phyloP scores from a whole-genome alignment of 64 coral and sea anemone species.

The Actinia tenebrosa region DNA sequence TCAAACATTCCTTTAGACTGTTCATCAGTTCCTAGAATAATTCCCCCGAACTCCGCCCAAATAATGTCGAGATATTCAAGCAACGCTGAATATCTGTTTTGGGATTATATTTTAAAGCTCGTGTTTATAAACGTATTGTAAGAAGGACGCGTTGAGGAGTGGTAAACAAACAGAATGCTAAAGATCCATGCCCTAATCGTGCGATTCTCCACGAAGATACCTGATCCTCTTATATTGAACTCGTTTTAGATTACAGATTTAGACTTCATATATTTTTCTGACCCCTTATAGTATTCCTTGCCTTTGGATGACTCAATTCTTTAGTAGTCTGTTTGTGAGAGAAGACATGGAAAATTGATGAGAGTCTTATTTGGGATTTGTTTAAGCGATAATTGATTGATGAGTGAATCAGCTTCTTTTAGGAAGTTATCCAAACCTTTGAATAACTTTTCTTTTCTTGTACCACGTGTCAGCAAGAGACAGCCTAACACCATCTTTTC shows the following conservation, averaged over 20 bases:
- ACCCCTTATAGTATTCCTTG: neutral
- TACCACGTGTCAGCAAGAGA: neutral
- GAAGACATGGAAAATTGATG: neutral
- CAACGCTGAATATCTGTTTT: neutral
- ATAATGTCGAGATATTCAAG: neutral
- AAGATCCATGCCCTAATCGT: neutral
- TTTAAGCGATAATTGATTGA: neutral
- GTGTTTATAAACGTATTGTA: neutral
- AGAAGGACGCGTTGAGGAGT: neutral
- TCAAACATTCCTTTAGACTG: neutral
- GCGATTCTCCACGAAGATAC: neutral
- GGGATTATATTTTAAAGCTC: neutral
- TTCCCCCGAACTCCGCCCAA: neutral
- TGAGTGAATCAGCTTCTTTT: neutral
- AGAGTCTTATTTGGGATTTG: neutral
- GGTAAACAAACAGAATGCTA: neutral
- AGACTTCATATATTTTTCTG: neutral
- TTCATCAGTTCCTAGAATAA: neutral
- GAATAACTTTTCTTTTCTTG: neutral
- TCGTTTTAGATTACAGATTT: neutral
- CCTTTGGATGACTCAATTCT: neutral
- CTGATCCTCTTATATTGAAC: neutral
- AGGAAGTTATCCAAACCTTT: neutral
- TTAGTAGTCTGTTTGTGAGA: neutral
- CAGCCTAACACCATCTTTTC: neutral